Conservation (phyloP, 2,797 vertebrate species). For the Gambusia yucatana region DNA sequence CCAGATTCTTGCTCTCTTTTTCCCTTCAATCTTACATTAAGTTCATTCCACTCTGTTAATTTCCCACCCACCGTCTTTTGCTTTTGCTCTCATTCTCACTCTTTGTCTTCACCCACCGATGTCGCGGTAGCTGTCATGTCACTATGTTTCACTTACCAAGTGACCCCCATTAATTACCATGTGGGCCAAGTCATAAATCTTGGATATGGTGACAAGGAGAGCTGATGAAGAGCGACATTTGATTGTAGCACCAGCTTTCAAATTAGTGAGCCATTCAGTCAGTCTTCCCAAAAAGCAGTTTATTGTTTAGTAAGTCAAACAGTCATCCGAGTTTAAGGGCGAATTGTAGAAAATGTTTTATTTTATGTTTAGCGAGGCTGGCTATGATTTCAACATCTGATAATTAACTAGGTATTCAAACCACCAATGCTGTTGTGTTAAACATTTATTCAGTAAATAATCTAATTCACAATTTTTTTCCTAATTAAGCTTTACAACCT, state of each 20-base stretch:
- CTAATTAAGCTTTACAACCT: slow-evolving; percentile 22
- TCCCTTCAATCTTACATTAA: slow-evolving; percentile 17
- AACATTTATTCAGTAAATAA: slow-evolving; percentile 17
- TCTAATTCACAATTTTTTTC: slow-evolving; percentile 22
- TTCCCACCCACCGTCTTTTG: slow-evolving; percentile 36
- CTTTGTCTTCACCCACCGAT: slow-evolving; percentile 26
- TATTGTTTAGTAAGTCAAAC: slow-evolving; percentile 19
- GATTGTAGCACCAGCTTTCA: neutral
- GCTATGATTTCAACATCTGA: slow-evolving; percentile 1
- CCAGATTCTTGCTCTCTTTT: slow-evolving; percentile 12
- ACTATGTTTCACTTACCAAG: slow-evolving; percentile 50
- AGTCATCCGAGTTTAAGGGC: slow-evolving; percentile 14
- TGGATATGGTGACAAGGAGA: slow-evolving; percentile 32
- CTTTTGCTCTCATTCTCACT: slow-evolving; percentile 10
- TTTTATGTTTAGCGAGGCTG: neutral
- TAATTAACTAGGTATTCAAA: slow-evolving; percentile 4
- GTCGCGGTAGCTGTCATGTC: slow-evolving; percentile 64
- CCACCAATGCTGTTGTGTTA: neutral
- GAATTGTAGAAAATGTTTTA: slow-evolving; percentile 25
- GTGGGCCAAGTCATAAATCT: slow-evolving; percentile 57
- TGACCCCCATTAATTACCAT: slow-evolving; percentile 58
- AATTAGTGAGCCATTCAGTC: slow-evolving; percentile 16
- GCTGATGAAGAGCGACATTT: slow-evolving; percentile 26
- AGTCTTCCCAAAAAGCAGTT: slow-evolving; percentile 10
- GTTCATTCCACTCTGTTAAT: slow-evolving; percentile 44